Base-by-base conservation (phyloP, 2,888 invertebrate species). In the Rhyacophila evoluta region DNA sequence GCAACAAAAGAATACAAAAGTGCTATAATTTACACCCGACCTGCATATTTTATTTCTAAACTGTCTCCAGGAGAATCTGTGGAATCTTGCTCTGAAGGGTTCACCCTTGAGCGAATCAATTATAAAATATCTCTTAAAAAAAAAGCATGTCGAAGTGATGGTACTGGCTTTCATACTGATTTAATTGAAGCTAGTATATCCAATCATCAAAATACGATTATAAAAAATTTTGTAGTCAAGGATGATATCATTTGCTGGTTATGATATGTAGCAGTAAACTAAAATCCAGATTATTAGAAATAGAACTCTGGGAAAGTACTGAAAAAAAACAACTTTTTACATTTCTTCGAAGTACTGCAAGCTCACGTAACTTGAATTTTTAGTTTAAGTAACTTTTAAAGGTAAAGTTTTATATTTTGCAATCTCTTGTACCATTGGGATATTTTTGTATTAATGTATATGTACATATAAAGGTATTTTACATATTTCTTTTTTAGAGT, bases 21-120 rank as follows among this genome's bases (percentile, higher is more conserved):
- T 70, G 85, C 86, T 69, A 85, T 90, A 74, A 83, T 92, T 37
- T 92, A 91, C 83, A 91, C 90, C 74, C 89, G 87, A 85, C 90
- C 90, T 68, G 86, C 85, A 83, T 88, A 91, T 84, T 91, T 90
- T 84, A 85, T 85, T 83, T 88, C 89, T 55, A 87, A 83, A 75
- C 78, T 79, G 4, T 79, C 80, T 70, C 41, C 15, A 15, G 19
- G 27, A 67, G 81, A 81, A 72, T 27, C 76, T 75, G 76, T 85
- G 72, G 86, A 86, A 81, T 79, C 83, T 76, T 85, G 85, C 79
- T 82, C 82, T 81, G 83, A 86, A 77, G 19, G 83, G 38, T 84
- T 85, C 38, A 83, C 84, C 55, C 71, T 84, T 70, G 87, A 87
- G 81, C 83, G 84, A 81, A 81, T 88, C 10, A 87, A 88, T 83